These are phyloP conservation scores for Aleiodes alternator DNA, from an alignment of 2,888 invertebrate genomes.

Conservation along the genomic window DNA sequence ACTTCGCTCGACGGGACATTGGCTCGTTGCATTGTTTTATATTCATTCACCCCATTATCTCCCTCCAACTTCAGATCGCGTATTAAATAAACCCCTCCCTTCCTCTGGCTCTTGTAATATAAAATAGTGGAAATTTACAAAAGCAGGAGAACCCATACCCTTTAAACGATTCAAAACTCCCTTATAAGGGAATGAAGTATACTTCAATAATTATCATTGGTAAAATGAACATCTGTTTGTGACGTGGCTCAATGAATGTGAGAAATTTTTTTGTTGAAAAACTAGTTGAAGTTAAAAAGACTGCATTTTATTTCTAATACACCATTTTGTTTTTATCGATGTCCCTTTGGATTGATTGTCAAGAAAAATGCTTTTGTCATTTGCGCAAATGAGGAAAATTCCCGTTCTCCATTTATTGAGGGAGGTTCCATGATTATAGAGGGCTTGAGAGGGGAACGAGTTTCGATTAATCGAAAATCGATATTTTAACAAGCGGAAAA, in stretches of 20 bases:
- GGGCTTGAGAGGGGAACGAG: too few species aligned
- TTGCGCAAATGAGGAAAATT: too few species aligned
- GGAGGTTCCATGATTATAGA: too few species aligned
- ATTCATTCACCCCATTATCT: conserved; percentile 41
- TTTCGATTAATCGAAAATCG: too few species aligned
- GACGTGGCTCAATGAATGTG: conserved; percentile 45
- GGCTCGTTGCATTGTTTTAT: conserved; percentile 55
- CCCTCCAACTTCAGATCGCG: conserved; percentile 21
- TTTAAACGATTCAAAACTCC: conserved; percentile 28
- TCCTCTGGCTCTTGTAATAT: conserved; percentile 2
- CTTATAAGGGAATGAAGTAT: too few species aligned
- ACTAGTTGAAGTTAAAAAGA: conserved; percentile 2
- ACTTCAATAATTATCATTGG: conserved; percentile 50
- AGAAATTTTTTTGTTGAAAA: conserved; percentile 15
- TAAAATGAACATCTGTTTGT: conserved; percentile 53
- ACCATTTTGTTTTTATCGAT: neutral
- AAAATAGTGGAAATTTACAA: neutral
- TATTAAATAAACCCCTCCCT: conserved; percentile 4
- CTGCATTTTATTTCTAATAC: neutral
- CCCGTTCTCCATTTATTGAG: too few species aligned
- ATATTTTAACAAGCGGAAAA: too few species aligned
- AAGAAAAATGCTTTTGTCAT: too few species aligned
- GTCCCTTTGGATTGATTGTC: too few species aligned
- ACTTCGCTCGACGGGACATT: conserved; percentile 53
- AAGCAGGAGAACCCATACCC: conserved; percentile 2